A percentile compares a stretch with the other conserved stretches of the same genome.
Evolutionary conservation across 2,888 invertebrate species (phyloP).

Genomic region (Dicranocentrus wangi): DNA sequence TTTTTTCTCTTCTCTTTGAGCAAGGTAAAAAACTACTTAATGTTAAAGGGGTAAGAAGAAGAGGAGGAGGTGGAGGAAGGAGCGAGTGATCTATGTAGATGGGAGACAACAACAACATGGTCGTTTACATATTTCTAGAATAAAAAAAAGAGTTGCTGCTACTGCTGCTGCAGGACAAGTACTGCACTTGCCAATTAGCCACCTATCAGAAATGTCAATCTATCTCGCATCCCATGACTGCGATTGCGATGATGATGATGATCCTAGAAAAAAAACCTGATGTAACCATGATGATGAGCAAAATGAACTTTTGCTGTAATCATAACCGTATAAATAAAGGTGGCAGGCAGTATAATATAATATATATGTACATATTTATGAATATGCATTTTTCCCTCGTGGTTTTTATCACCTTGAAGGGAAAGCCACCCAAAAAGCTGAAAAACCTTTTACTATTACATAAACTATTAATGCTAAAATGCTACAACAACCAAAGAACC

Average conservation of each 20-base stretch:
- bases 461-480: too few species aligned
- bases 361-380: slow-evolving; percentile 20
- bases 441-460: background rate
- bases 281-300: slow-evolving; percentile 12
- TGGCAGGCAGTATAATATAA: background rate
- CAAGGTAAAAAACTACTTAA: background rate
- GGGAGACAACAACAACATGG: too few species aligned
- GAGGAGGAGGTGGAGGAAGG: too few species aligned
- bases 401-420: slow-evolving; percentile 38
- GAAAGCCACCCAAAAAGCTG: slow-evolving; percentile 38
- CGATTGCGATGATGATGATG: too few species aligned
- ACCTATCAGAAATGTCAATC: slow-evolving; percentile 59
- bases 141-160: slow-evolving; percentile 41
- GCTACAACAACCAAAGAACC: too few species aligned
- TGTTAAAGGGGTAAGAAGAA: too few species aligned
- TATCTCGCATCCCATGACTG: too few species aligned
- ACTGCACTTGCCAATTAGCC: slow-evolving; percentile 58
- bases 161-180: slow-evolving; percentile 34
- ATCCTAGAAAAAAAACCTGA: slow-evolving; percentile 17
- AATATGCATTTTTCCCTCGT: slow-evolving; percentile 36
- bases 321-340: background rate
- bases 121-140: slow-evolving; percentile 41
- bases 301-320: slow-evolving; percentile 13
- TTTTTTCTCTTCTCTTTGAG: too few species aligned
- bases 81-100: too few species aligned